phyloP scores from a whole-genome alignment of 1,140 invertebrate species.

The Heliothis virescens region DNA sequence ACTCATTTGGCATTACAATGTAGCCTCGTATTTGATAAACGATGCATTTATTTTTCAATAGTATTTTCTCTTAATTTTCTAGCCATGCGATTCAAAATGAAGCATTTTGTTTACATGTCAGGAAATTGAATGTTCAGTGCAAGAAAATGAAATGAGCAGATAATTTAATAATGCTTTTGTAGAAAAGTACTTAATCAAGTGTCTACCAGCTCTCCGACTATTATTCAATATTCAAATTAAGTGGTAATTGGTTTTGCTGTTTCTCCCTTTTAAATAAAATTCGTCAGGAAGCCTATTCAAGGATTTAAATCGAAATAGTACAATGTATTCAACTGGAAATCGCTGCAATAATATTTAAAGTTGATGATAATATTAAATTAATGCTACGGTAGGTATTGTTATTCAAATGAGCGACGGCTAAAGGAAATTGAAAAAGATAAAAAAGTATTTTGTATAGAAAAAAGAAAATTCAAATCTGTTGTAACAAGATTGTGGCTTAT shows the following conservation, averaged over 20 bases:
- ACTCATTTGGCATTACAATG: slow-evolving; percentile 23
- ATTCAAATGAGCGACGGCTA: not conserved
- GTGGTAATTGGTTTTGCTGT: no score
- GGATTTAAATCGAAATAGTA: not conserved
- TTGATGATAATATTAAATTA: not conserved
- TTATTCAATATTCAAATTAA: no score
- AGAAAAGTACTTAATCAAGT: no score
- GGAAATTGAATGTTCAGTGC: no score
- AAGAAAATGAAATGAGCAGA: no score
- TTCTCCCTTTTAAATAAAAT: no score
- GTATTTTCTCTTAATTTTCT: not conserved
- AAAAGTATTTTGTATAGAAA: not conserved
- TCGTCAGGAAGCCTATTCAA: not conserved
- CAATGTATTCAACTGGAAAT: not conserved
- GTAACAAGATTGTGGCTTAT: slow-evolving; percentile 9
- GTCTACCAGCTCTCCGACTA: no score
- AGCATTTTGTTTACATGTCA: no score
- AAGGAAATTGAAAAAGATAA: slow-evolving; percentile 13
- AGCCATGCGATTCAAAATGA: not conserved
- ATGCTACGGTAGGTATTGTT: not conserved
- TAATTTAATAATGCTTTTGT: no score
- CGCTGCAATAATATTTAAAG: not conserved
- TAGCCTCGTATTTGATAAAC: not conserved
- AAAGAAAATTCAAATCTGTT: not conserved
- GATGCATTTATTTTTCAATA: not conserved